Evolutionary conservation across 2,888 invertebrate species (phyloP).

Genomic region (Plagodis pulveraria): DNA sequence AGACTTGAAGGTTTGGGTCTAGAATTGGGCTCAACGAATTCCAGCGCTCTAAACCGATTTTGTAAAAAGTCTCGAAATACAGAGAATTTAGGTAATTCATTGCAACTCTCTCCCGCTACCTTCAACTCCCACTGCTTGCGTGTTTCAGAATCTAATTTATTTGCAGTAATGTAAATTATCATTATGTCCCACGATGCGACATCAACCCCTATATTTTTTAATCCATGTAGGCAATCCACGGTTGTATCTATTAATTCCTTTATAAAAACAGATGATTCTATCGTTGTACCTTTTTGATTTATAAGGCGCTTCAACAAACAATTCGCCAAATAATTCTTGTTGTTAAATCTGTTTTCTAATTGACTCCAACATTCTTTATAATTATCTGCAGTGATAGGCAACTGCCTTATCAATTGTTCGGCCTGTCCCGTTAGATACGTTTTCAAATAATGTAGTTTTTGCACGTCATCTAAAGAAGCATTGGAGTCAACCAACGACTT

Average conservation of each 20-base stretch:
- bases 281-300: not conserved
- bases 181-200: not conserved
- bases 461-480: conserved; percentile 2
- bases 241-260: not conserved
- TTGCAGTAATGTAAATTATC: not conserved
- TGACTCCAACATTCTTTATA: conserved; percentile 10
- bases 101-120: not conserved
- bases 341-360: not conserved
- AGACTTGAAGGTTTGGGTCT: not conserved
- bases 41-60: not conserved
- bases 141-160: not conserved
- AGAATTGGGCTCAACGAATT: not conserved
- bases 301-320: too few species aligned
- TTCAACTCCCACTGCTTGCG: not conserved
- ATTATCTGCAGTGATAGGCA: conserved; percentile 10
- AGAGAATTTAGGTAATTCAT: not conserved
- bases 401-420: conserved; percentile 6
- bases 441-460: conserved; percentile 19
- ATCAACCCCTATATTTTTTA: not conserved
- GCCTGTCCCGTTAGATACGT: conserved; percentile 10
- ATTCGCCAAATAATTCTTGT: too few species aligned
- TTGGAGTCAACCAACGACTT: conserved; percentile 13
- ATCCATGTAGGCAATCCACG: not conserved
- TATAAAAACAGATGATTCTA: not conserved
- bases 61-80: not conserved